A percentile compares a stretch with the other conserved stretches of the same genome.
phyloP scores from a whole-genome alignment of 2,888 invertebrate genomes.

The Baronia brevicornis region DNA sequence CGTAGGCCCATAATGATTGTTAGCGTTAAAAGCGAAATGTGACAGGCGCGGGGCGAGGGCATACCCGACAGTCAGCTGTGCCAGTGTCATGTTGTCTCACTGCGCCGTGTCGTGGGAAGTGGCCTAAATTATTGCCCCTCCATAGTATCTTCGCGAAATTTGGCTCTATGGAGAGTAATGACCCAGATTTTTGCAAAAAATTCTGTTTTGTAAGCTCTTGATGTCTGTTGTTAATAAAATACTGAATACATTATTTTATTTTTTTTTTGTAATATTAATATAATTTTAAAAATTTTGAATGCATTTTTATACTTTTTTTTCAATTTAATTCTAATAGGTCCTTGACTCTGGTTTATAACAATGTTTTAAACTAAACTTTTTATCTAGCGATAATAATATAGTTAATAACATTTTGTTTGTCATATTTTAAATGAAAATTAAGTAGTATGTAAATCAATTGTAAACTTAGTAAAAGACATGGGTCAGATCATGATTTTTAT shows the following conservation, averaged over 20 bases:
- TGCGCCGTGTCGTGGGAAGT: conserved; percentile 55
- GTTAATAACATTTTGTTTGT: neutral
- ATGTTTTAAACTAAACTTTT: too few species aligned
- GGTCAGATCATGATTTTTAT: too few species aligned
- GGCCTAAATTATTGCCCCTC: conserved; percentile 55
- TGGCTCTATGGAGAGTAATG: conserved; percentile 23
- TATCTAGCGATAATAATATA: too few species aligned
- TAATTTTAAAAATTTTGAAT: too few species aligned
- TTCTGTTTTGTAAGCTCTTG: conserved; percentile 17
- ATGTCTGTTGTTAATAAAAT: conserved; percentile 7
- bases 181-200: conserved; percentile 22
- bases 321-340: too few species aligned
- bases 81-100: conserved; percentile 57
- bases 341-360: too few species aligned
- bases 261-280: too few species aligned
- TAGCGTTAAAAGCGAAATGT: conserved; percentile 41
- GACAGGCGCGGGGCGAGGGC: conserved; percentile 34
- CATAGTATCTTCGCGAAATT: conserved; percentile 38
- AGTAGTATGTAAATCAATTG: neutral
- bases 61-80: conserved; percentile 70
- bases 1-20: too few species aligned
- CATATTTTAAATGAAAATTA: neutral
- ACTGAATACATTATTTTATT: too few species aligned
- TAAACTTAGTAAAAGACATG: too few species aligned
- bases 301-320: too few species aligned